Base-by-base conservation (phyloP, 2,888 invertebrate species). In the Luperina testacea region DNA sequence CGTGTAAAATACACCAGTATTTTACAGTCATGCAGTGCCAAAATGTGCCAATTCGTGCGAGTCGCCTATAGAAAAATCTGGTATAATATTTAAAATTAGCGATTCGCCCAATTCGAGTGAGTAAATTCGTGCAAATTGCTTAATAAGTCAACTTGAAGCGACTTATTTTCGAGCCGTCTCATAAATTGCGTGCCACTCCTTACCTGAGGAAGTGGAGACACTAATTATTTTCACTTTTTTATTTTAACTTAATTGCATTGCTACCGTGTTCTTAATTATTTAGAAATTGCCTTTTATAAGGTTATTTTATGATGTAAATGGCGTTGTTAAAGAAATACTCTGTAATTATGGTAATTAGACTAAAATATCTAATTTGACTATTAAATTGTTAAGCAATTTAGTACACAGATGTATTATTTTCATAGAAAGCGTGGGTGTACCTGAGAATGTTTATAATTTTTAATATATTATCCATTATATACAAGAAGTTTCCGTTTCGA, bases 201-300 rank as follows among this genome's bases (percentile, higher is more conserved):
- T 69, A 85, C 78, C 85, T 85, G 76, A 68, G 48, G 63, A 80
- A 78, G 84, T 65, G 82, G 80, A 75, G 86, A 82, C 82, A 78
- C 86, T 83, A 80, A 87, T 90, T 89, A 88, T 84, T 85, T 85
- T 77, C 84, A 81, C 67, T 73, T 81, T 81, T 80, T 83, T 80
- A 67, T 74, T 85, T 81, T 68, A 72, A 78, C 74, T 86, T 91
- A 90, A 91, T 91, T 88, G 78, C 82, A 80, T 75, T 72, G 77
- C 75, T 77, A 73, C 79, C 68, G 77, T 48, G 17, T 82, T 80
- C 42, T 59, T 80, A 20, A 64, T 83, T 45, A 74, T 79, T 71
- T 53, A 6, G 72, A 81, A 75, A 53, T 6, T 9, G 8, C 15
- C 13, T 61, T 61, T 61, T 57, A 15, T 61, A 6, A 61, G 7